Base-by-base conservation (phyloP, 2,797 vertebrate genomes). In the Macropus fuliginosus region DNA sequence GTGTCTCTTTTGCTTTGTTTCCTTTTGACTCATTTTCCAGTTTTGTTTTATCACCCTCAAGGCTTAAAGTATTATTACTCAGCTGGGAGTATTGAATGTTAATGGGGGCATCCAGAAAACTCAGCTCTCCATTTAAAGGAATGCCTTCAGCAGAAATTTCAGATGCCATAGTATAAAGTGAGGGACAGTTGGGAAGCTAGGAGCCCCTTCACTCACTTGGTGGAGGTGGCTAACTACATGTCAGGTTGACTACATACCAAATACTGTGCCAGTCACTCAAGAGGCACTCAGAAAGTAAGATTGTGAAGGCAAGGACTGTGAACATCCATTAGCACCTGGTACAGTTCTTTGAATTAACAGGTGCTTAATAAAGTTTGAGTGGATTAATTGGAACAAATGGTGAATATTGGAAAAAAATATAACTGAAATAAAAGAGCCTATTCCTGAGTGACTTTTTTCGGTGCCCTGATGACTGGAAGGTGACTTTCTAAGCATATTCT, bases 401-500 rank as follows among this genome's bases (percentile, higher is more conserved):
- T 29, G 27, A 92, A 92, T 34, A 27, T 12, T 56, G n/a, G 40
- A 28, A 87, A 81, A 94, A 55, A 66, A 89, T 31, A 12, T 74
- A 55, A 74, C 0, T 62, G 59, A 54, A 55, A 74, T 91, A 21
- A 55, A 93, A 46, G 94, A 24, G 21, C 92, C 89, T 93, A 90
- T 27, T 94, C 74, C 55, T 52, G 54, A 52, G 50, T 10, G 74
- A 87, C 74, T 11, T 50, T 87, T 74, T 81, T 81, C 46, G 52
- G 93, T 92, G 27, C 28, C n/a, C 0, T 13, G n/a, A 54, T 90
- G 81, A 5, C 1, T 54, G 8, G 55, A 95, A 92, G 56, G 27
- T 29, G 90, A 92, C 57, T 95, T 91, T 92, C 92, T 66, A 95
- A 89, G 50, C 87, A 40, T 57, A 55, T 95, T 50, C 54, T 91